A percentile compares a stretch with the other conserved stretches of the same genome.
Conservation (phyloP, 2,113 vertebrate species). For the Thunnus thynnus region DNA sequence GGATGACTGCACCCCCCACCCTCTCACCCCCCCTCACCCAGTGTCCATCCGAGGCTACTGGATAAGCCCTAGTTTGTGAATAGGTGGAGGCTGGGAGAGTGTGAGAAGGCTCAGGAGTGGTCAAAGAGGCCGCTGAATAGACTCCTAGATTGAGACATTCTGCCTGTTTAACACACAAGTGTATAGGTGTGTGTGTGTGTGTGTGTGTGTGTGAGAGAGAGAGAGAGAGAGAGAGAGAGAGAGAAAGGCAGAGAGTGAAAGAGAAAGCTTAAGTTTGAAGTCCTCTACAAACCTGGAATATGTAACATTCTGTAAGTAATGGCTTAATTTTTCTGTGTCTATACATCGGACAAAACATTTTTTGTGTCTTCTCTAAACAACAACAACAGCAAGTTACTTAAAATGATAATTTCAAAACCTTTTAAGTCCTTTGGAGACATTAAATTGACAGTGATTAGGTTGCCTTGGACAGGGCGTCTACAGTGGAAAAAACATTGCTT, state of each 20-base stretch:
- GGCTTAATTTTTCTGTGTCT: neutral
- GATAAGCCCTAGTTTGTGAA: constrained; percentile 39
- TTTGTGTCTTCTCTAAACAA: too few relatives aligned
- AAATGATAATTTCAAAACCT: too few relatives aligned
- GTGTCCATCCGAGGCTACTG: constrained; percentile 21
- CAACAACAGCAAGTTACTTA: too few relatives aligned
- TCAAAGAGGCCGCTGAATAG: constrained; percentile 55
- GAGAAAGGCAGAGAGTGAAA: neutral
- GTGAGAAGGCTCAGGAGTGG: constrained; percentile 47
- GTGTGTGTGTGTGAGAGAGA: neutral
- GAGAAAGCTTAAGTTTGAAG: neutral
- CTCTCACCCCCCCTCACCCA: neutral
- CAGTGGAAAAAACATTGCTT: constrained; percentile 11
- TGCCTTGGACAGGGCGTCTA: neutral
- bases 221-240: too few relatives aligned
- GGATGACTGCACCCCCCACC: neutral
- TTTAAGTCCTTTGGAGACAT: neutral
- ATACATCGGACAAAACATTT: too few relatives aligned
- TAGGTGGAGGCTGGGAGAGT: constrained; percentile 42
- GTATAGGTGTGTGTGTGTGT: constrained; percentile 19
- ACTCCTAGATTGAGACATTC: constrained; percentile 63
- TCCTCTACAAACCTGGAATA: neutral
- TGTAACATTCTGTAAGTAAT: neutral
- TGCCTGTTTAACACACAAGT: constrained; percentile 35
- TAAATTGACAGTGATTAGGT: constrained; percentile 29